Evolutionary conservation across 2,113 vertebrate species (phyloP).

Genomic region (human (Homo sapiens)): GRCh38 chr1:175399001-175399500

Average conservation of each 20-base stretch:
- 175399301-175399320: background rate
- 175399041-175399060: background rate
- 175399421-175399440: background rate
- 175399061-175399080: background rate
- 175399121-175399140: background rate
- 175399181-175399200: background rate
- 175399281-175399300: background rate
- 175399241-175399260: background rate
- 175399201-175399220: background rate
- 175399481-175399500: background rate
- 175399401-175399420: background rate
- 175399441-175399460: background rate
- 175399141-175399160: background rate
- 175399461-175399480: background rate
- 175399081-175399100: background rate
- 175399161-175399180: background rate
- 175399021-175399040: background rate
- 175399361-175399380: background rate
- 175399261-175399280: background rate
- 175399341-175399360: background rate
- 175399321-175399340: conserved; percentile 1
- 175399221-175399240: background rate
- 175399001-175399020: background rate
- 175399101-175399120: background rate
- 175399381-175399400: background rate